Evolutionary conservation across 2,797 vertebrate genomes (phyloP).

Genomic region (Lacerta viridis): DNA sequence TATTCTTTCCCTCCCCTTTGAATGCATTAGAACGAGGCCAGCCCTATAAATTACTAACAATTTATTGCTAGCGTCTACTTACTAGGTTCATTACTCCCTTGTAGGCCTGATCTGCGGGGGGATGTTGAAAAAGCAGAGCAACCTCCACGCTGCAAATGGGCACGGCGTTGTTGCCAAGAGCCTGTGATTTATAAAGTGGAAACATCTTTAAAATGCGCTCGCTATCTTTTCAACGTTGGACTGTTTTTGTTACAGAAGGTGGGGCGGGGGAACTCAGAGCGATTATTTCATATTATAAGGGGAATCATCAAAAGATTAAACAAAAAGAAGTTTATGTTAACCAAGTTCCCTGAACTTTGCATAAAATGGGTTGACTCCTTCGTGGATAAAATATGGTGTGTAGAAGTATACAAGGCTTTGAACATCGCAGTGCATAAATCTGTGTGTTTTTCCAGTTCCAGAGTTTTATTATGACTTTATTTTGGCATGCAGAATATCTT

Average conservation of each 20-base stretch:
- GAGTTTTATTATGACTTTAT: conserved; percentile 34
- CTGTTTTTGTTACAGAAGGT: conserved; percentile 73
- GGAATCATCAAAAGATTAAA: conserved; percentile 72
- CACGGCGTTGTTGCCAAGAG: conserved; percentile 79
- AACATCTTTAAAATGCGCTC: conserved; percentile 85
- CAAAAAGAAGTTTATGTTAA: conserved; percentile 63
- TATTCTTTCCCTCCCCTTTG: conserved; percentile 22
- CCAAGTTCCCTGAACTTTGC: conserved; percentile 70
- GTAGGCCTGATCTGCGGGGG: conserved; percentile 72
- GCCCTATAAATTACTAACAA: conserved; percentile 73
- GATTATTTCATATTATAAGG: conserved; percentile 76
- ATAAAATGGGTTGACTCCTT: conserved; percentile 51
- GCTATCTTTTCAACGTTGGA: conserved; percentile 75
- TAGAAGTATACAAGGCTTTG: conserved; percentile 27
- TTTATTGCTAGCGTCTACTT: conserved; percentile 74
- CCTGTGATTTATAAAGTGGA: conserved; percentile 86
- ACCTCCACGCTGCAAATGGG: conserved; percentile 62
- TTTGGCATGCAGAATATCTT: conserved; percentile 29
- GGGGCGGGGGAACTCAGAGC: conserved; percentile 61
- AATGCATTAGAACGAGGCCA: conserved; percentile 56
- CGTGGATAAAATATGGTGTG: conserved; percentile 19
- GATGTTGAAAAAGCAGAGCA: conserved; percentile 61
- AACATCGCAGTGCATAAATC: conserved; percentile 56
- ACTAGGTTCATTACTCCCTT: conserved; percentile 73
- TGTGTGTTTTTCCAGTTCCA: conserved; percentile 34